Conservation (phyloP, 2,888 invertebrate genomes). For the Andrena marginata region DNA sequence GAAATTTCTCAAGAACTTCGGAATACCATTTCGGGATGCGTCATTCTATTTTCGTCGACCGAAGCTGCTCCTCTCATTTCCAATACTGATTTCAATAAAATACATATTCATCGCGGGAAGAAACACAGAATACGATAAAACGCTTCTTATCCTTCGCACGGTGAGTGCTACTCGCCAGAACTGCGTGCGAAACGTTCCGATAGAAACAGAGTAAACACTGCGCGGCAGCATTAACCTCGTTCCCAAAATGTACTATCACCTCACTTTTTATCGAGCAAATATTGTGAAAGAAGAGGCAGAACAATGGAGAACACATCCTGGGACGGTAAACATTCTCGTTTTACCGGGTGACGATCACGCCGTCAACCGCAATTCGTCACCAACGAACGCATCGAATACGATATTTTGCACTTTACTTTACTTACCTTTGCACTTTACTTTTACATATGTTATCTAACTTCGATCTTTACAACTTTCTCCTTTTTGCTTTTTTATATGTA, state of each 20-base stretch:
- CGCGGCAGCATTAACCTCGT: not conserved
- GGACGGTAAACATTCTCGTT: constrained; percentile 3
- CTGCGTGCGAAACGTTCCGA: not conserved
- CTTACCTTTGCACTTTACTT: too few relatives aligned
- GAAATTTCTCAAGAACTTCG: too few relatives aligned
- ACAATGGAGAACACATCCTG: not conserved
- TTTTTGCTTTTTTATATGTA: too few relatives aligned
- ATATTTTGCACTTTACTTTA: constrained; percentile 6
- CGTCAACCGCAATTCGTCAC: constrained; percentile 15
- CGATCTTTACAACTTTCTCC: too few relatives aligned
- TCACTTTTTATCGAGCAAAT: constrained; percentile 1
- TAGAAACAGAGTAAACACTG: not conserved
- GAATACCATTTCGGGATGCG: too few relatives aligned
- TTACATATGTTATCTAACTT: too few relatives aligned
- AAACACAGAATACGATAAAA: too few relatives aligned
- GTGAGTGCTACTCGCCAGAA: not conserved
- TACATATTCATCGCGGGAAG: too few relatives aligned
- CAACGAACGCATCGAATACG: constrained; percentile 8
- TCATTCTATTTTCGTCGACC: too few relatives aligned
- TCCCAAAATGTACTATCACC: not conserved
- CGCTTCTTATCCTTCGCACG: too few relatives aligned
- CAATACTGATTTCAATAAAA: too few relatives aligned
- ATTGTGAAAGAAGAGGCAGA: not conserved
- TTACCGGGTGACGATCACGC: not conserved
- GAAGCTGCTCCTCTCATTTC: too few relatives aligned